phyloP scores from a whole-genome alignment of 2,113 vertebrate genomes.

The Phoxinus phoxinus region DNA sequence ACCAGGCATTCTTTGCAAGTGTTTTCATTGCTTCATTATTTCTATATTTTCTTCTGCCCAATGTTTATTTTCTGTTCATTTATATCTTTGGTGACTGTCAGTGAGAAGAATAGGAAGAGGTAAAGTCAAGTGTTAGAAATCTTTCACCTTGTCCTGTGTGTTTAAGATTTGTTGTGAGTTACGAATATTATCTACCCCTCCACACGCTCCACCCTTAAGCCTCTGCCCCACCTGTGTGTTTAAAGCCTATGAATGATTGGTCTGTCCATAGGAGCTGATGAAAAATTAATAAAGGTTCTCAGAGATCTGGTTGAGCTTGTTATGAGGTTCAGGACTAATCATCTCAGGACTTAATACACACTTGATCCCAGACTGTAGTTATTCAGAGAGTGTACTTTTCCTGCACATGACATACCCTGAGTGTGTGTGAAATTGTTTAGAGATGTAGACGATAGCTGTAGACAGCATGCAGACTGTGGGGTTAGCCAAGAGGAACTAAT shows the following conservation, averaged over 20 bases:
- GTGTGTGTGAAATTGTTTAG: conserved; percentile 1
- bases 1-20: neutral
- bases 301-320: neutral
- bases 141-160: conserved; percentile 23
- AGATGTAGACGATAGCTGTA: neutral
- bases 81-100: conserved; percentile 22
- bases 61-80: conserved; percentile 8
- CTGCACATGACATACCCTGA: conserved; percentile 7
- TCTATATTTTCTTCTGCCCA: neutral
- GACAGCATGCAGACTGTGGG: neutral
- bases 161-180: conserved; percentile 20
- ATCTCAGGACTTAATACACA: conserved; percentile 15
- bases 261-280: neutral
- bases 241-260: conserved; percentile 33
- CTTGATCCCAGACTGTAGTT: conserved; percentile 5
- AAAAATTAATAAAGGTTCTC: neutral
- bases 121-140: neutral
- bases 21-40: neutral
- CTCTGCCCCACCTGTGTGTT: neutral
- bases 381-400: conserved; percentile 12
- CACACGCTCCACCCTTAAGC: neutral
- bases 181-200: neutral
- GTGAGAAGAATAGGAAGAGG: conserved; percentile 48
- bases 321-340: conserved; percentile 2
- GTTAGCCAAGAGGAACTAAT: neutral